Evolutionary conservation across 2,888 invertebrate genomes (phyloP).

Genomic region (Pecten maximus): DNA sequence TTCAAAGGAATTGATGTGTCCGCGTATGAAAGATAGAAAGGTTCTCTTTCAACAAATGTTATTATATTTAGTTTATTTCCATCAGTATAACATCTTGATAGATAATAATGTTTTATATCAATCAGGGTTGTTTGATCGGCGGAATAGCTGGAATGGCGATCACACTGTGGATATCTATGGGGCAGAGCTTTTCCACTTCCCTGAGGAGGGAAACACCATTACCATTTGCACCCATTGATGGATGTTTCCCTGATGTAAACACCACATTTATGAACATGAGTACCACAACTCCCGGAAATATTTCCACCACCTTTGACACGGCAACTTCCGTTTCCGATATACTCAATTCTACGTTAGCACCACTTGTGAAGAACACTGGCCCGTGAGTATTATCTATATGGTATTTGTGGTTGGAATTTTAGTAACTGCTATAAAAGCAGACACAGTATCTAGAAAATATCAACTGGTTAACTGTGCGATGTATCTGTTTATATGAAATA

Average conservation of each 20-base stretch:
- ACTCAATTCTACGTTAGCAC: background rate
- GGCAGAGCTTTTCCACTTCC: conserved; percentile 36
- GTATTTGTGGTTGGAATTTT: too few species aligned
- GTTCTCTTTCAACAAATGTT: too few species aligned
- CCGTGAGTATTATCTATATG: background rate
- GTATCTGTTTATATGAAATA: too few species aligned
- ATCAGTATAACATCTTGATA: too few species aligned
- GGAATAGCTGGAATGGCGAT: conserved; percentile 40
- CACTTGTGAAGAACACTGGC: background rate
- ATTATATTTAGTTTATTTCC: too few species aligned
- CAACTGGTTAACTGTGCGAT: too few species aligned
- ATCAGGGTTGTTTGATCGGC: conserved; percentile 41
- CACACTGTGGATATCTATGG: conserved; percentile 45
- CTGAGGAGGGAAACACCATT: background rate
- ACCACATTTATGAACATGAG: background rate
- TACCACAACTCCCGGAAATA: background rate
- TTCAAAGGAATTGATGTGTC: too few species aligned
- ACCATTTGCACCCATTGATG: conserved; percentile 27
- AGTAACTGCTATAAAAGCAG: too few species aligned
- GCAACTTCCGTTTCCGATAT: conserved; percentile 31
- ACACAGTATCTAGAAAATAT: too few species aligned
- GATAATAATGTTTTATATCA: too few species aligned
- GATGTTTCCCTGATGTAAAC: conserved; percentile 1
- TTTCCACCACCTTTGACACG: background rate
- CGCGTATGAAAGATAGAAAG: too few species aligned